Percentiles rank a stretch among this genome's conserved stretches.
phyloP scores from a whole-genome alignment of 2,113 vertebrate genomes.

The Heterotilapia buettikoferi region DNA sequence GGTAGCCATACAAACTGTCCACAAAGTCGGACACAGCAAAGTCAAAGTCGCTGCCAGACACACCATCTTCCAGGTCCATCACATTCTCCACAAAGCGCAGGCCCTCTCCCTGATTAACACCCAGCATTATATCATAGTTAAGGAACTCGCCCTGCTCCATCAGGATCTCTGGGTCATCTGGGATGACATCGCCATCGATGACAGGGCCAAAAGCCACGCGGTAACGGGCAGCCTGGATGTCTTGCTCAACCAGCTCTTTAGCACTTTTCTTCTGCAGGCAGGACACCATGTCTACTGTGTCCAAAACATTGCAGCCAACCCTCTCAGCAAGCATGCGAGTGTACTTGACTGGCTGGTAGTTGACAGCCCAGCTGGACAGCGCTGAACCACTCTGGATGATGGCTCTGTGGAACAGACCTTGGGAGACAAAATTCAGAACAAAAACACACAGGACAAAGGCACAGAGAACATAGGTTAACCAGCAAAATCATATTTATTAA shows the following conservation, averaged over 20 bases:
- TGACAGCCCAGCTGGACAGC: constrained; percentile 97
- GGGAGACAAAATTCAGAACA: constrained; percentile 16
- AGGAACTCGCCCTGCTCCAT: constrained; percentile 99
- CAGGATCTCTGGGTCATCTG: constrained; percentile 94
- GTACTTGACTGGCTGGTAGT: constrained; percentile 97
- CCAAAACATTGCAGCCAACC: constrained; percentile 94
- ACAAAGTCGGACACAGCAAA: constrained; percentile 97
- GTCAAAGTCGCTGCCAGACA: constrained; percentile 95
- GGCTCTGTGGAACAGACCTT: constrained; percentile 97
- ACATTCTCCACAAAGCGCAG: constrained; percentile 96
- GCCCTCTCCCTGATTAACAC: constrained; percentile 96
- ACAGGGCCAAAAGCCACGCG: constrained; percentile 96
- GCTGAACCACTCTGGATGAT: constrained; percentile 98
- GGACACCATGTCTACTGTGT: constrained; percentile 94
- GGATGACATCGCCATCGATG: constrained; percentile 96
- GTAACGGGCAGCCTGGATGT: constrained; percentile 95
- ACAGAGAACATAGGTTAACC: neutral
- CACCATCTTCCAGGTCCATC: constrained; percentile 93
- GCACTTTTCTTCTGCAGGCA: constrained; percentile 94
- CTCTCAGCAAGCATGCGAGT: constrained; percentile 94
- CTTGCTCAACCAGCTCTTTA: constrained; percentile 95
- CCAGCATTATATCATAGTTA: constrained; percentile 98
- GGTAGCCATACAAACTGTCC: constrained; percentile 96
- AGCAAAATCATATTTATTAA: neutral
- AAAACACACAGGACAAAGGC: constrained; percentile 13